Base-by-base conservation (phyloP, 2,888 invertebrate genomes). In the Arge pagana region DNA sequence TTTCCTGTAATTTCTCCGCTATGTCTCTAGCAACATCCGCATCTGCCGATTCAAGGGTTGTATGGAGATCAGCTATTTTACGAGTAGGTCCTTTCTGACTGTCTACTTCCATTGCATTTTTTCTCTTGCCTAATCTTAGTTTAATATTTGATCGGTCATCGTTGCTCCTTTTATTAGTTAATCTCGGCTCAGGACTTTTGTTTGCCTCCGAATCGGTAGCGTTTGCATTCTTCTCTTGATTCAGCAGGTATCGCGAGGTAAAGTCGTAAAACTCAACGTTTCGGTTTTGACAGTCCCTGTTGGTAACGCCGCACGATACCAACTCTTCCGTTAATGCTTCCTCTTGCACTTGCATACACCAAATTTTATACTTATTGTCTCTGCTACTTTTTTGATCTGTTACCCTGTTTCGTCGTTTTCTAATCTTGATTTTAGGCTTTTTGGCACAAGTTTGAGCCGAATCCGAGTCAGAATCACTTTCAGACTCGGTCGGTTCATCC, bases 181-280 rank as follows among this genome's bases (percentile, higher is more conserved):
- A 67, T 55, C 70, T 66, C 67, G 67, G 60, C 63, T 72, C 65
- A 60, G 66, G 36, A 18, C 71, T 71, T 33, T 64, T 64, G 21
- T 78, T 78, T 10, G 80, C 82, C 61, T 85, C 83, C 58, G 85
- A 78, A 60, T 84, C 82, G 75, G 84, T 84, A 41, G 68, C 70
- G 11, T 57, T 63, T 33, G 35, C 42, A 26, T 40, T 39, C 33
- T 65, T 59, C 13, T 51, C 58, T 11, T 52, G 56, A 4, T 53
- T 48, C 4, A 56, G 16, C 15, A 64, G 48, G 49, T 64, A 65
- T 64, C 82, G 83, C 62, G 83, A 76, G 30, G 83, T 83, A 72
- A 86, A 87, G 76, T 89, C 86, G 76, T 92, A 91, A 72, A 85
- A 86, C 77, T 92, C 91, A 43, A 90, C 87, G 71, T 79, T 82